phyloP scores from a whole-genome alignment of 2,888 invertebrate species.

The Tachystola acroxantha region DNA sequence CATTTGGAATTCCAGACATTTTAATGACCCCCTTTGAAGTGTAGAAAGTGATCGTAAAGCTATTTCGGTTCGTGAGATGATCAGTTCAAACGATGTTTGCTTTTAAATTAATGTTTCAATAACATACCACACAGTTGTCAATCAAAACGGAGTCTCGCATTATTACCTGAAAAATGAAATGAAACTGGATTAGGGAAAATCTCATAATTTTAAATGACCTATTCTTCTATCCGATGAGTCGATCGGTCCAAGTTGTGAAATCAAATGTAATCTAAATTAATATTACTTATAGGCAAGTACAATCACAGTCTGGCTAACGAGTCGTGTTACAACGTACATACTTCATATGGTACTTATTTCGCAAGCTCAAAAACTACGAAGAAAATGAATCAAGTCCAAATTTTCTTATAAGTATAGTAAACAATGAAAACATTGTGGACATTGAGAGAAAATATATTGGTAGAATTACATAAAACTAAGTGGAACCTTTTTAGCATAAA shows the following conservation, averaged over 20 bases:
- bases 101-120: slow-evolving; percentile 40
- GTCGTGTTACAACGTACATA: too few species aligned
- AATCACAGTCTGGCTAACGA: too few species aligned
- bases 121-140: slow-evolving; percentile 42
- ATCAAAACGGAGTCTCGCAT: slow-evolving; percentile 24
- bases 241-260: too few species aligned
- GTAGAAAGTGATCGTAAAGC: slow-evolving; percentile 57
- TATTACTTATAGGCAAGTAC: too few species aligned
- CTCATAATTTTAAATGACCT: too few species aligned
- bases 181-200: not conserved
- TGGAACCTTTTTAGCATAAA: not conserved
- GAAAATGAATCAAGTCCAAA: too few species aligned
- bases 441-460: not conserved
- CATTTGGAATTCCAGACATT: slow-evolving; percentile 49
- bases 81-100: slow-evolving; percentile 33
- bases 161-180: slow-evolving; percentile 30
- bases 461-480: not conserved
- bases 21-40: slow-evolving; percentile 70
- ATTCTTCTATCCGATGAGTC: too few species aligned
- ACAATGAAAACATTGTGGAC: not conserved
- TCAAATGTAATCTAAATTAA: too few species aligned
- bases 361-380: too few species aligned
- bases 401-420: too few species aligned
- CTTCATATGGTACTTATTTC: too few species aligned
- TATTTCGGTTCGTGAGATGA: slow-evolving; percentile 46